Evolutionary conservation across 2,888 invertebrate species (phyloP).

Genomic region (Mycogona germanica): DNA sequence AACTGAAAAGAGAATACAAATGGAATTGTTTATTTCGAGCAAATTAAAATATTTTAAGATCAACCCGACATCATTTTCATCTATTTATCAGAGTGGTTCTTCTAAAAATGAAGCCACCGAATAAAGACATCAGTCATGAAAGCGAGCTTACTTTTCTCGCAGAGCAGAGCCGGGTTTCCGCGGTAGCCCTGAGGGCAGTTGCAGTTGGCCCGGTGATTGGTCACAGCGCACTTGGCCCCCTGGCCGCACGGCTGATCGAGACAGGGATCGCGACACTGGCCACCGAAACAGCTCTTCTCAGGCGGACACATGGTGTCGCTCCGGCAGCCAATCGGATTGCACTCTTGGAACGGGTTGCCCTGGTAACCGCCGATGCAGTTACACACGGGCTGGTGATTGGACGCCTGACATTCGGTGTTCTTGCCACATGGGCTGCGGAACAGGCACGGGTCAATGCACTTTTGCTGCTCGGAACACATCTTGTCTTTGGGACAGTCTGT

Average conservation of each 20-base stretch:
- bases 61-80: no score
- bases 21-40: background rate
- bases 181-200: slow-evolving; percentile 24
- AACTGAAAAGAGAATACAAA: slow-evolving; percentile 10
- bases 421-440: slow-evolving; percentile 19
- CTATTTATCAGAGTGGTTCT: no score
- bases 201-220: slow-evolving; percentile 25
- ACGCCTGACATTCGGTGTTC: slow-evolving; percentile 43
- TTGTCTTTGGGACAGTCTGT: slow-evolving; percentile 48
- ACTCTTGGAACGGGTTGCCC: slow-evolving; percentile 15
- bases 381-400: slow-evolving; percentile 59
- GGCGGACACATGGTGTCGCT: slow-evolving; percentile 53
- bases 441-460: slow-evolving; percentile 19
- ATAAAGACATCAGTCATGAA: background rate
- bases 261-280: slow-evolving; percentile 24
- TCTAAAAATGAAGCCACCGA: background rate
- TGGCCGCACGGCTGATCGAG: slow-evolving; percentile 18
- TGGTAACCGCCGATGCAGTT: slow-evolving; percentile 50
- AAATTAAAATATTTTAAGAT: background rate
- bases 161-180: slow-evolving; percentile 21
- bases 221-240: slow-evolving; percentile 38
- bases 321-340: slow-evolving; percentile 55
- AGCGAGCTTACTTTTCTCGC: slow-evolving; percentile 19
- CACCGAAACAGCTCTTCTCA: slow-evolving; percentile 19
- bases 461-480: slow-evolving; percentile 35